Evolutionary conservation across 2,888 invertebrate genomes (phyloP), one percentile per base, ranked within the genome.

Genomic region (Heliconius aoede): DNA sequence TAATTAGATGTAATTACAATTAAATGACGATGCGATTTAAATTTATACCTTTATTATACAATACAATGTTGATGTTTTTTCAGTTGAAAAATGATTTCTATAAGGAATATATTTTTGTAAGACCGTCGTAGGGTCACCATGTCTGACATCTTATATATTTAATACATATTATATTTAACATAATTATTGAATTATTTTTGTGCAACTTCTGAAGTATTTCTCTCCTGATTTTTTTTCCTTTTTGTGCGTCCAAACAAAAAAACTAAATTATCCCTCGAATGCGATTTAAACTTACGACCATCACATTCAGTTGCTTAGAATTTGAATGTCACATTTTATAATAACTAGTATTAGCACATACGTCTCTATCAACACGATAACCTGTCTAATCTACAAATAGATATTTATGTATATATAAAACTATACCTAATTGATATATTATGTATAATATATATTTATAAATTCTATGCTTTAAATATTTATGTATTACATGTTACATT

Each of bases 1-100:
- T n/a, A 5, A 24, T 55, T 55, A 55, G 24, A 30, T 30, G 30
- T 51, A n/a, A 55, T 69, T 69, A 30, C 69, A 69, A 32, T 55
- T 69, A 55, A n/a, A 55, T 69, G 30, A 55, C n/a, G n/a, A n/a
- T n/a, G n/a, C n/a, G n/a, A n/a, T n/a, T n/a, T n/a, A n/a, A n/a
- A n/a, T n/a, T n/a, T n/a, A n/a, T 32, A 69, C 69, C 30, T 30
- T 32, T 15, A 51, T 13, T 28, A 5, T 69, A 30, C 51, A 55
- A 5, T 69, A 30, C 51, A 55, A 55, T 5, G 15, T 28, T 46
- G 46, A 28, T 1, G n/a, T 9, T 24, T 36, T 64, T 62, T 64
- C 4, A 9, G 32, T 32, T 32, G 32, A n/a, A 61, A 26, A 61
- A 18, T 7, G 3, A 18, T 40, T 40, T 5, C 18, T 40, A 4